Conservation (phyloP, 2,797 vertebrate species). For the Characodon lateralis region DNA sequence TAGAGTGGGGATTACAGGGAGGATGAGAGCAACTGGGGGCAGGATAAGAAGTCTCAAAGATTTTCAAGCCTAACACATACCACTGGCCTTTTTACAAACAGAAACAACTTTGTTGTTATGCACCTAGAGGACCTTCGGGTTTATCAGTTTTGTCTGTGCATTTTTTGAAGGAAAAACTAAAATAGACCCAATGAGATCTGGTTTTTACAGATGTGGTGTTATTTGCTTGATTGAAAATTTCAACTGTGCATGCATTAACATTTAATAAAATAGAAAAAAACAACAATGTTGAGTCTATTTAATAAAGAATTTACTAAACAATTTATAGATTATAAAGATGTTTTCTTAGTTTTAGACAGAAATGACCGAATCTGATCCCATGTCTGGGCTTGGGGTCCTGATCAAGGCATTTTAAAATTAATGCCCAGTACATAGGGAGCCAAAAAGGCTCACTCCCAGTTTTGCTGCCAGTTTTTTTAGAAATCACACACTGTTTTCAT, state of each 20-base stretch:
- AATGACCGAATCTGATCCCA: too few species aligned
- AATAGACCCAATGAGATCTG: background rate
- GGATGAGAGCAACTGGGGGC: slow-evolving; percentile 53
- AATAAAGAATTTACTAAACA: too few species aligned
- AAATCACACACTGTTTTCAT: background rate
- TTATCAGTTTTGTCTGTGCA: slow-evolving; percentile 22
- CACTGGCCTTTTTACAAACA: slow-evolving; percentile 25
- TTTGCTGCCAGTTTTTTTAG: background rate
- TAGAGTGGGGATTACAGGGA: slow-evolving; percentile 58
- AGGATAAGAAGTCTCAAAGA: slow-evolving; percentile 60
- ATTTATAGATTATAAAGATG: background rate
- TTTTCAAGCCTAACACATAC: slow-evolving; percentile 41
- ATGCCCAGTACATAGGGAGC: background rate
- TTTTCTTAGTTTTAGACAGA: background rate
- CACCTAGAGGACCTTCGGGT: slow-evolving; percentile 28
- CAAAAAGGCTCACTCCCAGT: background rate
- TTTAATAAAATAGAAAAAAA: background rate
- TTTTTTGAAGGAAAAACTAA: slow-evolving; percentile 7
- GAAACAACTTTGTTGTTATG: slow-evolving; percentile 31
- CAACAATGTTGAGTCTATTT: background rate
- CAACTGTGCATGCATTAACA: background rate
- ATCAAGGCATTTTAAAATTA: background rate
- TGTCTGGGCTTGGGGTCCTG: too few species aligned
- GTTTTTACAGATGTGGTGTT: background rate
- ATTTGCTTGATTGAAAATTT: slow-evolving; percentile 21